phyloP scores from a whole-genome alignment of 2,888 invertebrate species.

The Acrocera orbiculus region DNA sequence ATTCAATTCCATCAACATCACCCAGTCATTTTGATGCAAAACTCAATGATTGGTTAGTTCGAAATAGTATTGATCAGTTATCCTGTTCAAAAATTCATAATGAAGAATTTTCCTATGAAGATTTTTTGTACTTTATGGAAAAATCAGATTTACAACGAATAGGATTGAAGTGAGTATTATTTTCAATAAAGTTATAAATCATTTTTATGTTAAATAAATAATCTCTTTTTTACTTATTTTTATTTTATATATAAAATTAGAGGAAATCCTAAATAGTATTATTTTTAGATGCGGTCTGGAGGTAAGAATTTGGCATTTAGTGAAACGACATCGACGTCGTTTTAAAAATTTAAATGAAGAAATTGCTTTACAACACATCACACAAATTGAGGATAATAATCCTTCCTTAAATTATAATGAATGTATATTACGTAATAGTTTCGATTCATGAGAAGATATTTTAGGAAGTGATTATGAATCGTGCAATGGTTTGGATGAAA shows the following conservation, averaged over 20 bases:
- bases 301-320: slow-evolving; percentile 69
- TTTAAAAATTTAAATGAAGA: slow-evolving; percentile 12
- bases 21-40: slow-evolving; percentile 32
- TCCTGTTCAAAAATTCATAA: slow-evolving; percentile 48
- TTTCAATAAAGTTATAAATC: not conserved
- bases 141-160: slow-evolving; percentile 67
- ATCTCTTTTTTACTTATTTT: slow-evolving; percentile 3
- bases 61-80: slow-evolving; percentile 47
- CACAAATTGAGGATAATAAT: slow-evolving; percentile 9
- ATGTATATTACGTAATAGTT: slow-evolving; percentile 5
- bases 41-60: slow-evolving; percentile 54
- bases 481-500: slow-evolving; percentile 9
- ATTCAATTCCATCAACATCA: slow-evolving; percentile 1
- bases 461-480: slow-evolving; percentile 10
- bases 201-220: not conserved
- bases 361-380: slow-evolving; percentile 8
- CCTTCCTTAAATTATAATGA: not conserved
- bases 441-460: slow-evolving; percentile 8
- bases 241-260: slow-evolving; percentile 4
- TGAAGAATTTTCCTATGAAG: slow-evolving; percentile 64
- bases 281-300: slow-evolving; percentile 56
- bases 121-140: slow-evolving; percentile 60
- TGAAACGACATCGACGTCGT: slow-evolving; percentile 39
- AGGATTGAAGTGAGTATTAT: slow-evolving; percentile 47
- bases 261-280: not conserved